Percentiles rank a stretch among this genome's conserved stretches.
Conservation (phyloP, 2,113 vertebrate genomes). For the Polyodon spathula region DNA sequence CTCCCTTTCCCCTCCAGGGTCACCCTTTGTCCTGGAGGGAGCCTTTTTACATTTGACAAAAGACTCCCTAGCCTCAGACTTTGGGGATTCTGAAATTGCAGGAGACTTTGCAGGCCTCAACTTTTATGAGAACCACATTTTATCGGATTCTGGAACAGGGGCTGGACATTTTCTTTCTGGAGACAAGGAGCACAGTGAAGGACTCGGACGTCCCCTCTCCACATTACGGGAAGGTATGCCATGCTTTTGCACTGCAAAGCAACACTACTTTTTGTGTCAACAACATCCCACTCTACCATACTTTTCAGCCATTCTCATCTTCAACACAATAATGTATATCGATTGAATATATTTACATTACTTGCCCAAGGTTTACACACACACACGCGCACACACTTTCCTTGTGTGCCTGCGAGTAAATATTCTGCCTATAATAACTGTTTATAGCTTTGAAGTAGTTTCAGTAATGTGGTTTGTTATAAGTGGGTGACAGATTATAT, state of each 20-base stretch:
- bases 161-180: conserved; percentile 30
- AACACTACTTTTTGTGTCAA: neutral
- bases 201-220: conserved; percentile 30
- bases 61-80: conserved; percentile 43
- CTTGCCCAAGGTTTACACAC: no score
- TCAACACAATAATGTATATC: no score
- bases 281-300: no score
- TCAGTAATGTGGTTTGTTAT: no score
- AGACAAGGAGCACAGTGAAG: conserved; percentile 40
- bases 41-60: conserved; percentile 45
- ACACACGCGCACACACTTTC: no score
- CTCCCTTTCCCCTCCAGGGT: conserved; percentile 68
- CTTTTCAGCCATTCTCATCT: no score
- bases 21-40: conserved; percentile 62
- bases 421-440: no score
- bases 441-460: no score
- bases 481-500: no score
- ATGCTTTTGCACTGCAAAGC: conserved; percentile 38
- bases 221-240: conserved; percentile 39
- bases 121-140: conserved; percentile 45
- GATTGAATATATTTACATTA: no score
- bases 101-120: conserved; percentile 46
- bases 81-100: conserved; percentile 53
- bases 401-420: no score
- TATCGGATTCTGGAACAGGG: conserved; percentile 43